Evolutionary conservation across 2,888 invertebrate genomes (phyloP), one percentile per base, ranked within the genome.

Genomic region (Pseudanteris insignis): DNA sequence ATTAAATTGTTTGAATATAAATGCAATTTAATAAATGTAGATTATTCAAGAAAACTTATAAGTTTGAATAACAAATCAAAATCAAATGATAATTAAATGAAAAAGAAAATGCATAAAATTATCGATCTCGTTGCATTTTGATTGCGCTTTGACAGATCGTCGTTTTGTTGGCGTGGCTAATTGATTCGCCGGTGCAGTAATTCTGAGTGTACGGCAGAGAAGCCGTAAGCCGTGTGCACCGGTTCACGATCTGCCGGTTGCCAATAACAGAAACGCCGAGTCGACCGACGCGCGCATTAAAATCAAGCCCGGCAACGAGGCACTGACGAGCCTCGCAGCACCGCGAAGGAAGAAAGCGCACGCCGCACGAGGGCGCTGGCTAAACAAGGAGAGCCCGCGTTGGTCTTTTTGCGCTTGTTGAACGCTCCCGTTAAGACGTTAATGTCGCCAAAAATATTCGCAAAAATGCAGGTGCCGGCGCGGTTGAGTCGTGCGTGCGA

Each of bases 371-470:
- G 48, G 54, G 43, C 50, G 38, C 58, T 47, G 61, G 40, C 46
- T 43, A 51, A 26, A 13, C 40, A 36, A n/a, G n/a, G n/a, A n/a
- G n/a, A n/a, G n/a, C n/a, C n/a, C n/a, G 34, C 57, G 34, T 37
- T 38, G 51, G 63, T 70, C 69, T 68, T 73, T 73, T 75, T 72
- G 64, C 63, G 68, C 74, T 74, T 73, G 75, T 76, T 77, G 73
- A 65, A 64, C 66, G 63, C 64, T 71, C 76, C 76, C 77, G 78
- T 79, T 77, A 77, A 74, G 72, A 74, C 68, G 72, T 76, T 77
- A 75, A 79, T 75, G 75, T 74, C 72, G 67, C 70, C 71, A 70
- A 75, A 77, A 77, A 75, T 76, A 76, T 76, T 77, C 68, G 72
- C 70, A 75, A 78, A 77, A 78, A 75, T 77, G 75, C 79, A 79